Conservation (phyloP, 2,113 vertebrate species). For the Vidua chalybeata region DNA sequence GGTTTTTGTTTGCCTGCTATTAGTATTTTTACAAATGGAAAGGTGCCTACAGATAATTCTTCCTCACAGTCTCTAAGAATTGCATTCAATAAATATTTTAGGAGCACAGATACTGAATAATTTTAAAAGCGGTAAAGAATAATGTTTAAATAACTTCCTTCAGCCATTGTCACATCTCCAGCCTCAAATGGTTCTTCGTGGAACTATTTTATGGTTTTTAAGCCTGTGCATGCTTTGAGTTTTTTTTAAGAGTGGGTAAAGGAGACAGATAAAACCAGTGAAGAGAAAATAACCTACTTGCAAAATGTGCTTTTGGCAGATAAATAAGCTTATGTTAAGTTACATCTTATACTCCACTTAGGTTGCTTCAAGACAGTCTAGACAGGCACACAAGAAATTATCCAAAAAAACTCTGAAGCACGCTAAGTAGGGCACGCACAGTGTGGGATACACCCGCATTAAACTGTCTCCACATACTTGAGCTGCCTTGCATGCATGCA, state of each 20-base stretch:
- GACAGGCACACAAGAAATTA: neutral
- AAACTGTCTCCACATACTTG: neutral
- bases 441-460: neutral
- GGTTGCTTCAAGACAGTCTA: neutral
- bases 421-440: neutral
- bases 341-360: neutral
- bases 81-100: neutral
- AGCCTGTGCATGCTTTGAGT: neutral
- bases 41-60: neutral
- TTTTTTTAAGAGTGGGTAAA: neutral
- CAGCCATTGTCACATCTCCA: neutral
- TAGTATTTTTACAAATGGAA: neutral
- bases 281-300: neutral
- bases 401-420: neutral
- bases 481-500: neutral
- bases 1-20: neutral
- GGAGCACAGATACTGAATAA: neutral
- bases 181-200: neutral
- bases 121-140: neutral
- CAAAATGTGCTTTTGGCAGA: neutral
- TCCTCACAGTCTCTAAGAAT: neutral
- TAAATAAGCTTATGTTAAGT: neutral
- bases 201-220: neutral
- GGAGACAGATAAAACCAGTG: neutral
- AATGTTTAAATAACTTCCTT: neutral